Conservation (phyloP, 2,888 invertebrate species). For the Rhingia campestris region DNA sequence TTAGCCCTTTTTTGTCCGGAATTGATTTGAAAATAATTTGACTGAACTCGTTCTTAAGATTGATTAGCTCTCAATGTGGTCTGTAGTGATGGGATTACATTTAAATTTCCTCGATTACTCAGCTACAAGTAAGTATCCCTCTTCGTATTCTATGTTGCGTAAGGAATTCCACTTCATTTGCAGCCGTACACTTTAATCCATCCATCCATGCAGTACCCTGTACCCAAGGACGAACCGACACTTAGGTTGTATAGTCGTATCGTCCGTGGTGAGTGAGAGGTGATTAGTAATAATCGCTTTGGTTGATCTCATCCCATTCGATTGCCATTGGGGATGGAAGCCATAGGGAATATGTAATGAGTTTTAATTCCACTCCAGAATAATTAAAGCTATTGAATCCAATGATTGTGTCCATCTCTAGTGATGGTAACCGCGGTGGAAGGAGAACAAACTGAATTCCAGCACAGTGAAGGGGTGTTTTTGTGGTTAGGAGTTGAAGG, state of each 20-base stretch:
- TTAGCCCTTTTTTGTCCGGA: neutral
- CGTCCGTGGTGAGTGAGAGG: conserved; percentile 48
- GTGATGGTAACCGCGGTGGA: neutral
- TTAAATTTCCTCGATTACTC: conserved; percentile 24
- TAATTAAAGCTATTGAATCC: conserved; percentile 63
- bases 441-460: neutral
- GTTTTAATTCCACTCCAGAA: conserved; percentile 45
- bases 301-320: conserved; percentile 38
- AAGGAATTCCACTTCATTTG: neutral
- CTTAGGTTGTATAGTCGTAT: conserved; percentile 26
- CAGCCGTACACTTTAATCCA: conserved; percentile 1
- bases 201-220: neutral
- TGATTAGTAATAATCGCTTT: conserved; percentile 64
- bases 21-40: conserved; percentile 39
- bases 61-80: conserved; percentile 15
- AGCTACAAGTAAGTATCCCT: conserved; percentile 7
- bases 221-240: conserved; percentile 24
- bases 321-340: conserved; percentile 19
- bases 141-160: too few species aligned
- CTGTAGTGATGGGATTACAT: conserved; percentile 21
- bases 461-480: conserved; percentile 18
- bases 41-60: conserved; percentile 11
- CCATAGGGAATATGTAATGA: conserved; percentile 57
- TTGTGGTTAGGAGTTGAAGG: neutral
- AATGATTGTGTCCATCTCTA: conserved; percentile 30